Percentiles rank a stretch among this genome's conserved stretches.
These are phyloP conservation scores for Pseudorasbora parva DNA, from an alignment of 2,113 vertebrate species.

Conservation along the genomic window DNA sequence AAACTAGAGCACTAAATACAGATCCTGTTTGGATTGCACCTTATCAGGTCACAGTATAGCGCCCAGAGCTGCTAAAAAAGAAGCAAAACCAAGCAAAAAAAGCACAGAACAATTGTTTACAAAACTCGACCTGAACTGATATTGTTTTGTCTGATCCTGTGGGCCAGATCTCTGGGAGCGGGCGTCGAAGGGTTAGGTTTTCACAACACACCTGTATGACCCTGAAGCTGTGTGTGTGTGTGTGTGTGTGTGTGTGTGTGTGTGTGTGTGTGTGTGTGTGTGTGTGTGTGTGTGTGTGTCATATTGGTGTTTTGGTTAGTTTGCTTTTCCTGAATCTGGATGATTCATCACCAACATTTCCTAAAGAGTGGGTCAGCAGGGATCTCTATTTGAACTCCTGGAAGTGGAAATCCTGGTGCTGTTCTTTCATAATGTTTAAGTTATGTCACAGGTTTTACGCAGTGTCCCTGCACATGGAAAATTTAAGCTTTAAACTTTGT, in stretches of 20 bases:
- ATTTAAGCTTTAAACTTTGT: not conserved
- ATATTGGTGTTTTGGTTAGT: not conserved
- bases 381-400: not conserved
- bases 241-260: not conserved
- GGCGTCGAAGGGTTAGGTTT: not conserved
- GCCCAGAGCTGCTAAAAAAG: conserved; percentile 36
- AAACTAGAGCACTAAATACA: conserved; percentile 30
- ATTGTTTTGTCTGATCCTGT: conserved; percentile 46
- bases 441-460: not conserved
- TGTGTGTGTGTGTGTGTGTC: not conserved
- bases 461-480: not conserved
- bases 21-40: conserved; percentile 33
- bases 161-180: conserved; percentile 50
- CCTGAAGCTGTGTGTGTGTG: too few relatives aligned
- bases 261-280: not conserved
- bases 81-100: not conserved
- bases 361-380: conserved; percentile 10
- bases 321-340: not conserved
- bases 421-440: not conserved
- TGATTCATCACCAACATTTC: not conserved
- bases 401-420: conserved; percentile 1
- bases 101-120: conserved; percentile 62
- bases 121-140: conserved; percentile 57
- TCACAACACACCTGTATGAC: not conserved
- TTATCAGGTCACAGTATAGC: conserved; percentile 56